Conservation (phyloP, 2,888 invertebrate species). For the Sipunculus nudus region DNA sequence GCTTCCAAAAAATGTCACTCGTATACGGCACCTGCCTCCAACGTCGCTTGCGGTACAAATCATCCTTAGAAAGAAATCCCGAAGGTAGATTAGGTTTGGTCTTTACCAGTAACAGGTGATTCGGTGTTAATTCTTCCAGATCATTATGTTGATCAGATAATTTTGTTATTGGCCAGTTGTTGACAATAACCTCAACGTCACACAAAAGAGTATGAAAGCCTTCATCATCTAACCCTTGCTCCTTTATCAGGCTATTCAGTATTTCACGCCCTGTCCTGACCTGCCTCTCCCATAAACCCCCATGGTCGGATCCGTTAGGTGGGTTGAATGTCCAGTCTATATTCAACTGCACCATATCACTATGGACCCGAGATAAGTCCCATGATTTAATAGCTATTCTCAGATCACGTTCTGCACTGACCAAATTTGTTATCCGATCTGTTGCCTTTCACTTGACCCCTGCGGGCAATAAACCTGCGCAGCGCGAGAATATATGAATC, state of each 20-base stretch:
- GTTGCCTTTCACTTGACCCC: background rate
- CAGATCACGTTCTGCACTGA: background rate
- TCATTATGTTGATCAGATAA: background rate
- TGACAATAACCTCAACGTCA: conserved; percentile 1
- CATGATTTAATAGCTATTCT: background rate
- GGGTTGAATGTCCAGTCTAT: conserved; percentile 8
- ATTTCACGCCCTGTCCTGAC: conserved; percentile 1
- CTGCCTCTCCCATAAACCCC: background rate
- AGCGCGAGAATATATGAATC: conserved; percentile 7
- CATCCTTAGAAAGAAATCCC: conserved; percentile 16
- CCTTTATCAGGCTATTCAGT: background rate
- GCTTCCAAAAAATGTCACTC: conserved; percentile 23
- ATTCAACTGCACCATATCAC: background rate
- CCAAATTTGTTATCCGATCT: conserved; percentile 6
- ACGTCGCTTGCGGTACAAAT: conserved; percentile 24
- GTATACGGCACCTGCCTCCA: conserved; percentile 31
- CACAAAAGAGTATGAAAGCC: background rate
- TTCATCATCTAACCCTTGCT: background rate
- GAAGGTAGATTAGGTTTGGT: conserved; percentile 7
- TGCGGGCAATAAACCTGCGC: conserved; percentile 3
- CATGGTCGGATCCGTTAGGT: conserved; percentile 2
- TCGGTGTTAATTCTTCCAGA: background rate
- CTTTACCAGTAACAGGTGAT: background rate
- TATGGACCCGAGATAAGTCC: background rate
- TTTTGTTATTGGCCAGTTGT: background rate